Percentiles rank a stretch among this genome's conserved stretches.
Conservation (phyloP, 1,140 invertebrate genomes). For the Hesperophylax magnus region DNA sequence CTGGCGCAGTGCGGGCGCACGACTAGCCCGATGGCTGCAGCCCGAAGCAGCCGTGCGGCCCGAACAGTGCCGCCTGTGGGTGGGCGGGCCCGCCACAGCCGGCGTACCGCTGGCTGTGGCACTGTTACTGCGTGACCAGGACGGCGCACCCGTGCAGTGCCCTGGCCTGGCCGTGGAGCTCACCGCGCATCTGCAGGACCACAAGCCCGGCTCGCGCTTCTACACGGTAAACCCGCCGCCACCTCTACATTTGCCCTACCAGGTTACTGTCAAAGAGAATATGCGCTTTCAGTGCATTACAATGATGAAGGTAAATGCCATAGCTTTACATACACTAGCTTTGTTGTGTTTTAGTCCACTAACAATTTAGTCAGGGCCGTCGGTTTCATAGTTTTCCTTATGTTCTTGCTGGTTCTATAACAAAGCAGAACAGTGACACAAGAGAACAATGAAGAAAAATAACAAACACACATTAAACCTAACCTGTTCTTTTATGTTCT, state of each 20-base stretch:
- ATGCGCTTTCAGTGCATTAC: conserved; percentile 96
- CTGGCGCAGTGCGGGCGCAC: conserved; percentile 89
- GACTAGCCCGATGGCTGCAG: conserved; percentile 94
- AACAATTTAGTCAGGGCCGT: not conserved
- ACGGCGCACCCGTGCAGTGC: conserved; percentile 88
- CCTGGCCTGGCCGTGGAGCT: conserved; percentile 90
- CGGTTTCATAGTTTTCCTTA: not conserved
- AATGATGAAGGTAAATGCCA: conserved; percentile 83
- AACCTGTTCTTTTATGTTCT: too few species aligned
- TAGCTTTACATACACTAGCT: conserved; percentile 2
- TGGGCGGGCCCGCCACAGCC: conserved; percentile 83
- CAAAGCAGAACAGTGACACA: too few species aligned
- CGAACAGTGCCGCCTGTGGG: conserved; percentile 86
- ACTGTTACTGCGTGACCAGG: conserved; percentile 92
- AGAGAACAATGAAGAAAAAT: too few species aligned
- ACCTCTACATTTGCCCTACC: conserved; percentile 84
- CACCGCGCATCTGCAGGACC: conserved; percentile 74
- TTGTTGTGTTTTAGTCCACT: conserved; percentile 9
- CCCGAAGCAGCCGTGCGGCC: conserved; percentile 94
- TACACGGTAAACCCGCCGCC: conserved; percentile 83
- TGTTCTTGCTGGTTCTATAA: too few species aligned
- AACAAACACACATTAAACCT: too few species aligned
- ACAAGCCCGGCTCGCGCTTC: conserved; percentile 78
- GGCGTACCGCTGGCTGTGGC: conserved; percentile 87
- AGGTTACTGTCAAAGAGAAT: conserved; percentile 90